Evolutionary conservation across 2,113 vertebrate species (phyloP).

Genomic region (Notarius quadriscutis): DNA sequence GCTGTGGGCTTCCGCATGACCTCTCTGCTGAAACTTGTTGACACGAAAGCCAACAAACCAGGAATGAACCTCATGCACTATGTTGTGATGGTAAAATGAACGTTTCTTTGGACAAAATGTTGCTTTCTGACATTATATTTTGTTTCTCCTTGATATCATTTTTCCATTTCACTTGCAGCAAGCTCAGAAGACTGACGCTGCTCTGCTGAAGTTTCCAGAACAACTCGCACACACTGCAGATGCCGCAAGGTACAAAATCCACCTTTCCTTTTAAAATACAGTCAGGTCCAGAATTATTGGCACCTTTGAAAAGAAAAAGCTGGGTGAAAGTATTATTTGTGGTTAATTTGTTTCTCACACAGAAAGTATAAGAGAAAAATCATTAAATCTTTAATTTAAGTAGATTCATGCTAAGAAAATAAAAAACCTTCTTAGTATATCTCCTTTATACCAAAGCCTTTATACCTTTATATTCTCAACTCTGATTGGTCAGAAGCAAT

Average conservation of each 20-base stretch:
- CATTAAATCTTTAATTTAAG: neutral
- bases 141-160: neutral
- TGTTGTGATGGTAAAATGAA: slow-evolving; percentile 71
- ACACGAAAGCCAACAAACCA: slow-evolving; percentile 80
- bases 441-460: neutral
- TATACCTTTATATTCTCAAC: no score
- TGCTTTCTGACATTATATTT: neutral
- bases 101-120: neutral
- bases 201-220: slow-evolving; percentile 69
- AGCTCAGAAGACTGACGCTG: slow-evolving; percentile 69
- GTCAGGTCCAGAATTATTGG: neutral
- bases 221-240: slow-evolving; percentile 67
- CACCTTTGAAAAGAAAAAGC: neutral
- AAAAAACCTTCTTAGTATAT: neutral
- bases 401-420: neutral
- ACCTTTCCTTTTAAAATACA: neutral
- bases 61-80: slow-evolving; percentile 84
- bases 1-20: slow-evolving; percentile 77
- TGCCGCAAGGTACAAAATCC: slow-evolving; percentile 64
- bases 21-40: slow-evolving; percentile 75
- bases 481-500: neutral
- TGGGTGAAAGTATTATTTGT: neutral
- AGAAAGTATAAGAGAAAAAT: neutral
- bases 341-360: neutral
- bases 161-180: slow-evolving; percentile 62